Conservation (phyloP, 2,888 invertebrate genomes). For the Sipha maydis region DNA sequence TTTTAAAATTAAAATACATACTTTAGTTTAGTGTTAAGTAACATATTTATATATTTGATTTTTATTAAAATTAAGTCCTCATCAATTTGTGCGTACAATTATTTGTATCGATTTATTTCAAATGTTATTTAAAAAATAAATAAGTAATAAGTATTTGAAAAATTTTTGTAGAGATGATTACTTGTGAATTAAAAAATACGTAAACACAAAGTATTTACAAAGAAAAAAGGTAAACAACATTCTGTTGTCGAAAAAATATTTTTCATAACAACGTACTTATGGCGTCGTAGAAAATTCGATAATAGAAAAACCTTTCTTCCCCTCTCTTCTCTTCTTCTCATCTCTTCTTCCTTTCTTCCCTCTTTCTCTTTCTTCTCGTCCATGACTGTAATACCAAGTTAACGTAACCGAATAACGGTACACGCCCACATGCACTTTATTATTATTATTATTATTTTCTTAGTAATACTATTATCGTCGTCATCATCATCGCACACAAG, state of each 20-base stretch:
- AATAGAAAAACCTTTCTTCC: conserved; percentile 55
- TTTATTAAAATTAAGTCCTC: no score
- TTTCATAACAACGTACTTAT: background rate
- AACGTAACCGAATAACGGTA: conserved; percentile 62
- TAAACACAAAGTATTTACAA: background rate
- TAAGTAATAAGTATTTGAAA: no score
- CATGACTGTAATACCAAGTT: conserved; percentile 34
- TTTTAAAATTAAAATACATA: no score
- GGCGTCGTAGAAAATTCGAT: conserved; percentile 57
- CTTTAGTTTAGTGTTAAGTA: no score
- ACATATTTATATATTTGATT: no score
- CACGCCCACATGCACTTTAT: conserved; percentile 58
- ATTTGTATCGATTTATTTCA: no score
- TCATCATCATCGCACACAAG: background rate
- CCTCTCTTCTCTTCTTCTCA: conserved; percentile 8
- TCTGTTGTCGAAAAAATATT: conserved; percentile 31
- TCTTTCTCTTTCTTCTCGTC: conserved; percentile 36
- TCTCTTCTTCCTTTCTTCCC: conserved; percentile 3
- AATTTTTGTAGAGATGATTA: no score
- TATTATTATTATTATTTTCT: conserved; percentile 38
- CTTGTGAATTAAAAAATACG: no score
- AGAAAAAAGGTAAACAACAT: conserved; percentile 29
- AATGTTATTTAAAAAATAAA: no score
- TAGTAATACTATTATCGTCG: conserved; percentile 31
- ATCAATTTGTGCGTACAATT: no score